Percentiles rank a stretch among this genome's conserved stretches.
Conservation (phyloP, 2,888 invertebrate genomes). For the Corbicula japonica region DNA sequence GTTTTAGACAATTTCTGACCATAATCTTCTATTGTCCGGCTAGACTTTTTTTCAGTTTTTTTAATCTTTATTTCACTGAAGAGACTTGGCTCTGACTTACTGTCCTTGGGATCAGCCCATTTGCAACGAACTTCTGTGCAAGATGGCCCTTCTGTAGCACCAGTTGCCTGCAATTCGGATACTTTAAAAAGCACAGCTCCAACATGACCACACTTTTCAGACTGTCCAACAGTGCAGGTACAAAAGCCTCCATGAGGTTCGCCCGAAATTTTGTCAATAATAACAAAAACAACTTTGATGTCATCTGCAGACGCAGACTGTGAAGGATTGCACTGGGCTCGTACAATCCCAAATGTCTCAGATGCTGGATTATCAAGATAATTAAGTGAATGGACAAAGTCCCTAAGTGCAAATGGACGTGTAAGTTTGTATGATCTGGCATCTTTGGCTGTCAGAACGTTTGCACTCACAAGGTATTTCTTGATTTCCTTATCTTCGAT, state of each 20-base stretch:
- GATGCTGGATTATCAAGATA: slow-evolving; percentile 16
- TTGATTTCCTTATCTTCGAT: slow-evolving; percentile 9
- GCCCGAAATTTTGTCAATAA: slow-evolving; percentile 30
- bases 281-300: slow-evolving; percentile 33
- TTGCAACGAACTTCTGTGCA: slow-evolving; percentile 31
- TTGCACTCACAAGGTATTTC: slow-evolving; percentile 14
- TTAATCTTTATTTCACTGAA: slow-evolving; percentile 23
- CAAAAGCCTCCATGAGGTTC: slow-evolving; percentile 50
- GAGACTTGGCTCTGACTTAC: slow-evolving; percentile 12
- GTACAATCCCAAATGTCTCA: slow-evolving; percentile 27
- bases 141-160: slow-evolving; percentile 24
- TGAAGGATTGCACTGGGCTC: slow-evolving; percentile 40
- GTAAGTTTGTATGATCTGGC: slow-evolving; percentile 41
- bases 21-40: slow-evolving; percentile 22
- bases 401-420: slow-evolving; percentile 34
- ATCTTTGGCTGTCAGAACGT: not conserved
- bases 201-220: slow-evolving; percentile 36
- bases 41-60: slow-evolving; percentile 6
- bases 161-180: slow-evolving; percentile 39
- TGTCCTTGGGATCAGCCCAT: slow-evolving; percentile 46
- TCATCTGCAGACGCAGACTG: slow-evolving; percentile 41
- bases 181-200: slow-evolving; percentile 36
- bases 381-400: slow-evolving; percentile 32
- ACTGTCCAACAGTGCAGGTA: slow-evolving; percentile 43
- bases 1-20: slow-evolving; percentile 20